Conservation (phyloP, 2,113 vertebrate species). For the Strix uralensis region DNA sequence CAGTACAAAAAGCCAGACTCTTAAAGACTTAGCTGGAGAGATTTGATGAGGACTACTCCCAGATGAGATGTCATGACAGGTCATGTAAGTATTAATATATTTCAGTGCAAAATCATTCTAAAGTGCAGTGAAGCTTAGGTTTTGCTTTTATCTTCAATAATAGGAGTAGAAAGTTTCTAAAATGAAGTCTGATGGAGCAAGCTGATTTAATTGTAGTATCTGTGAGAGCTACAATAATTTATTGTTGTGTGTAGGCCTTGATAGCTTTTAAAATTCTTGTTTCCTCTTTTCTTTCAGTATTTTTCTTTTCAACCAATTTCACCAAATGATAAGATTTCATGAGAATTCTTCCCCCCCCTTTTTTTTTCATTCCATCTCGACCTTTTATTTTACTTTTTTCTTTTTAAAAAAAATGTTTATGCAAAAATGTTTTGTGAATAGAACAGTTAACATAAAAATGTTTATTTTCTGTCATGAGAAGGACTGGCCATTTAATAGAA, state of each 20-base stretch:
- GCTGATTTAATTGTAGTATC: background rate
- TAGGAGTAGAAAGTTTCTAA: background rate
- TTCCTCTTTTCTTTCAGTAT: background rate
- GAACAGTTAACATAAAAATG: background rate
- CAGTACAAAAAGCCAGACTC: background rate
- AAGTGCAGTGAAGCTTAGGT: background rate
- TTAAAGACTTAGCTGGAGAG: background rate
- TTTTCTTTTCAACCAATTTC: background rate
- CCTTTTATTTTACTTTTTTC: background rate
- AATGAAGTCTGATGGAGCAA: background rate
- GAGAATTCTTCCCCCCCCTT: background rate
- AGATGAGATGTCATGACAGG: background rate
- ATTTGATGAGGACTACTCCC: background rate
- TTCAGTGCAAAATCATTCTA: background rate
- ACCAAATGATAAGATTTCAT: background rate
- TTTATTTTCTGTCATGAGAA: background rate
- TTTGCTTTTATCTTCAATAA: conserved; percentile 1
- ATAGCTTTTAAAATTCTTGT: background rate
- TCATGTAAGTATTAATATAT: background rate
- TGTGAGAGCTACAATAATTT: background rate
- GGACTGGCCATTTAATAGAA: background rate
- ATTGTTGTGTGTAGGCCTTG: background rate
- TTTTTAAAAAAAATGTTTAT: background rate
- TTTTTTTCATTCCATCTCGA: background rate
- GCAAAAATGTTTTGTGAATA: background rate